Conservation (phyloP, 2,888 invertebrate genomes). For the Melanostoma scalare region DNA sequence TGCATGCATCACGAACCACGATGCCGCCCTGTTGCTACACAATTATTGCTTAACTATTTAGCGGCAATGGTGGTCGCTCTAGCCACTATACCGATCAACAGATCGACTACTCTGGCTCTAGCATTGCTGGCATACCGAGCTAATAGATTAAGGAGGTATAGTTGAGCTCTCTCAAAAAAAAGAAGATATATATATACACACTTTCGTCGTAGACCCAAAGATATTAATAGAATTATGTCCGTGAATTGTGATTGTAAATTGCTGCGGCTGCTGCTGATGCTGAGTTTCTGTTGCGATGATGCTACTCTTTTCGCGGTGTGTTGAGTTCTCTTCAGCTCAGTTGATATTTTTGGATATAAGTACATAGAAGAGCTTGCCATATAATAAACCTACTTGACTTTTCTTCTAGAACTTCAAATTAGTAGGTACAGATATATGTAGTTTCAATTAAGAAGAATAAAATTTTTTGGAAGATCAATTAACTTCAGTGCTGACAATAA, state of each 20-base stretch:
- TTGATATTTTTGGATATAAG: constrained; percentile 57
- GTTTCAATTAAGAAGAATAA: constrained; percentile 28
- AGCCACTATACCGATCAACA: background rate
- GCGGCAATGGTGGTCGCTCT: constrained; percentile 54
- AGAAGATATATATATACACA: constrained; percentile 16
- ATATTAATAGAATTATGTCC: constrained; percentile 68
- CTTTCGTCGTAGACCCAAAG: constrained; percentile 34
- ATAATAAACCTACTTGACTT: background rate
- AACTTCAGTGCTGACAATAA: constrained; percentile 22
- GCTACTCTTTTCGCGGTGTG: constrained; percentile 26
- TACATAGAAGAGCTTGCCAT: constrained; percentile 17
- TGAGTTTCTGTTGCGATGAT: constrained; percentile 1
- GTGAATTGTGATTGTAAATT: constrained; percentile 27
- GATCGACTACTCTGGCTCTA: constrained; percentile 24
- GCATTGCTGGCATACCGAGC: constrained; percentile 14
- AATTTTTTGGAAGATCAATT: constrained; percentile 48
- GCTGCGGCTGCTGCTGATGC: constrained; percentile 18
- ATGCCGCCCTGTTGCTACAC: constrained; percentile 55
- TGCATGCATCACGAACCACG: constrained; percentile 49
- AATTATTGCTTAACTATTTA: constrained; percentile 64
- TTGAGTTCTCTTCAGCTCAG: constrained; percentile 41
- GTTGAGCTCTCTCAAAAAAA: constrained; percentile 54
- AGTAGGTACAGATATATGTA: background rate
- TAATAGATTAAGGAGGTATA: constrained; percentile 33
- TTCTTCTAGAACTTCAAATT: constrained; percentile 22